These are phyloP conservation scores for Elaeidobius kamerunicus DNA, from an alignment of 2,888 invertebrate species.

Conservation along the genomic window DNA sequence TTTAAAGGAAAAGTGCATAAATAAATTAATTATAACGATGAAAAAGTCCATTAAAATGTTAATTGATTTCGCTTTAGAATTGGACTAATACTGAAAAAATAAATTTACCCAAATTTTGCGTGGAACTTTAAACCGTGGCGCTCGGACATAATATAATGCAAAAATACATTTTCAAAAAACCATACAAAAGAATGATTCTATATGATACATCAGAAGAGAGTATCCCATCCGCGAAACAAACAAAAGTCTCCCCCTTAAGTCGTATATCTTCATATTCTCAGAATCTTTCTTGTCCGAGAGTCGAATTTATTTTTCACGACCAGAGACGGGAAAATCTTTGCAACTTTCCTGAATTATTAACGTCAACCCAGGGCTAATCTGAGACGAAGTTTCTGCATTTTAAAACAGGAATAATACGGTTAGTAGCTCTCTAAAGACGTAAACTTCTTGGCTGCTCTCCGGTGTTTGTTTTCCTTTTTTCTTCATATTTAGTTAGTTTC, in stretches of 20 bases:
- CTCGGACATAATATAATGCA: too few species aligned
- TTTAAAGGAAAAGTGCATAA: too few species aligned
- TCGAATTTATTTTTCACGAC: slow-evolving; percentile 28
- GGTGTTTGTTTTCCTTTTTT: slow-evolving; percentile 4
- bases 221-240: slow-evolving; percentile 20
- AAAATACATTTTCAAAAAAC: too few species aligned
- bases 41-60: too few species aligned
- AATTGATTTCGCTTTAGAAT: too few species aligned
- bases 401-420: slow-evolving; percentile 30
- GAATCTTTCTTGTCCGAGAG: slow-evolving; percentile 22
- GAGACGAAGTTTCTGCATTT: slow-evolving; percentile 38
- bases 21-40: too few species aligned
- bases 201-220: too few species aligned
- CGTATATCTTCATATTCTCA: slow-evolving; percentile 21
- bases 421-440: slow-evolving; percentile 21
- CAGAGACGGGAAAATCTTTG: slow-evolving; percentile 37
- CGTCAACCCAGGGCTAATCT: slow-evolving; percentile 42
- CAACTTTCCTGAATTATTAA: slow-evolving; percentile 43
- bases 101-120: too few species aligned
- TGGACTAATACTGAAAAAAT: too few species aligned
- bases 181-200: too few species aligned
- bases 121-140: too few species aligned
- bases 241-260: slow-evolving; percentile 20
- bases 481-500: neutral
- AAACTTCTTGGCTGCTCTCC: slow-evolving; percentile 11